A percentile compares a stretch with the other conserved stretches of the same genome.
phyloP scores from a whole-genome alignment of 2,888 invertebrate species.

The Idaea aversata region DNA sequence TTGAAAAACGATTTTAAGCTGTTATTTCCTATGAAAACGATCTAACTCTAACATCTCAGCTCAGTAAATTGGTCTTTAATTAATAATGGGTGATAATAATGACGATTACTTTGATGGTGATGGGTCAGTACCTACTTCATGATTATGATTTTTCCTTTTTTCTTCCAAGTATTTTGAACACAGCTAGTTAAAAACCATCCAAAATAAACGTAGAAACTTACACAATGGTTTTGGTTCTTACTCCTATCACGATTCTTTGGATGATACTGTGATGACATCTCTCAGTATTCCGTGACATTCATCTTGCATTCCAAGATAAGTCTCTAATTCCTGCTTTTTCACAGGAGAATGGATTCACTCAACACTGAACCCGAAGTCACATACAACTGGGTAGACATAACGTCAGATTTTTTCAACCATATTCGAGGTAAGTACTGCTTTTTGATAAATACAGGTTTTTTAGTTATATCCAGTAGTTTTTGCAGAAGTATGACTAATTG shows the following conservation, averaged over 20 bases:
- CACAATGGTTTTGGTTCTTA: too few species aligned
- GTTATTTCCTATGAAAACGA: not conserved
- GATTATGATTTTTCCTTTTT: slow-evolving; percentile 12
- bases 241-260: too few species aligned
- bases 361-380: slow-evolving; percentile 66
- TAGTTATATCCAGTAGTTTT: not conserved
- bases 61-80: slow-evolving; percentile 24
- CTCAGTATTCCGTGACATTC: not conserved
- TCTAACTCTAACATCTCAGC: not conserved
- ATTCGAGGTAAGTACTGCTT: slow-evolving; percentile 61
- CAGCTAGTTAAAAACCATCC: not conserved
- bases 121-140: slow-evolving; percentile 63
- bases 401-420: slow-evolving; percentile 71
- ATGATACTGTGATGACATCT: slow-evolving; percentile 10
- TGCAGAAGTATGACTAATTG: not conserved
- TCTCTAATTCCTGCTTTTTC: not conserved
- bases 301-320: not conserved
- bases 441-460: not conserved
- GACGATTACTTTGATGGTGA: slow-evolving; percentile 74
- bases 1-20: too few species aligned
- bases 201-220: too few species aligned
- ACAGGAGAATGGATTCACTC: slow-evolving; percentile 69
- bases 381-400: slow-evolving; percentile 86
- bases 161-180: slow-evolving; percentile 7
- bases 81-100: slow-evolving; percentile 65